phyloP scores from a whole-genome alignment of 2,113 vertebrate genomes.

The Triplophysa siluroides region DNA sequence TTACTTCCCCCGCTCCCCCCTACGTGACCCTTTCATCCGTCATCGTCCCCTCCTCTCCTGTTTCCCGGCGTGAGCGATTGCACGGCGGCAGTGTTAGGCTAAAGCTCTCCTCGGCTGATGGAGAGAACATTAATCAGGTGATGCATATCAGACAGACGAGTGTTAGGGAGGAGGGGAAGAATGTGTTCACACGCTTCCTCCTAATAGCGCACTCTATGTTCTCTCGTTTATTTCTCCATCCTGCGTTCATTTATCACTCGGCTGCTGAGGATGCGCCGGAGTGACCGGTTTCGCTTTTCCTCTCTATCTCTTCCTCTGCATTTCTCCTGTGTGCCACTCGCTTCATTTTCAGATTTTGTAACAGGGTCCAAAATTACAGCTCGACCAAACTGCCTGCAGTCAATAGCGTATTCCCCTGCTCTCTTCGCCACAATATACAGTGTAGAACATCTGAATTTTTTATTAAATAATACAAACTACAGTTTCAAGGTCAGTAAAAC shows the following conservation, averaged over 20 bases:
- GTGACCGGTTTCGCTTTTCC: conserved; percentile 3
- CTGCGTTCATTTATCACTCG: conserved; percentile 88
- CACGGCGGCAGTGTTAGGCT: conserved; percentile 76
- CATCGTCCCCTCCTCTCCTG: conserved; percentile 63
- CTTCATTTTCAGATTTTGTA: conserved; percentile 33
- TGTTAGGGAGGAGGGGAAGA: conserved; percentile 65
- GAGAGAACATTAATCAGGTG: conserved; percentile 93
- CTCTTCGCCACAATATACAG: too few species aligned
- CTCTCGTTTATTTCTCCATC: conserved; percentile 88
- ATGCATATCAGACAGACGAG: conserved; percentile 83
- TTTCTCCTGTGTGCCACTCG: conserved; percentile 28
- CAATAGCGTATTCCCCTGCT: too few species aligned
- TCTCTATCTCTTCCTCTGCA: conserved; percentile 45
- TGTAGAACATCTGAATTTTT: too few species aligned
- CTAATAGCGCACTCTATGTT: conserved; percentile 92
- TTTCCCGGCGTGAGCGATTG: conserved; percentile 83
- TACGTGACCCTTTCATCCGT: conserved; percentile 68
- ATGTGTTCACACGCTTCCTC: conserved; percentile 89
- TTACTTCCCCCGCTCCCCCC: conserved; percentile 54
- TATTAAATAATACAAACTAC: too few species aligned
- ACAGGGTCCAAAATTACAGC: background rate
- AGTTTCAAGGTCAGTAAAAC: too few species aligned
- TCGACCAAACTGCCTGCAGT: too few species aligned
- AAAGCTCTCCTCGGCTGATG: conserved; percentile 81
- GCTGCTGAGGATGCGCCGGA: conserved; percentile 70